Base-by-base conservation (phyloP, 2,888 invertebrate genomes). In the Malacosoma neustria region DNA sequence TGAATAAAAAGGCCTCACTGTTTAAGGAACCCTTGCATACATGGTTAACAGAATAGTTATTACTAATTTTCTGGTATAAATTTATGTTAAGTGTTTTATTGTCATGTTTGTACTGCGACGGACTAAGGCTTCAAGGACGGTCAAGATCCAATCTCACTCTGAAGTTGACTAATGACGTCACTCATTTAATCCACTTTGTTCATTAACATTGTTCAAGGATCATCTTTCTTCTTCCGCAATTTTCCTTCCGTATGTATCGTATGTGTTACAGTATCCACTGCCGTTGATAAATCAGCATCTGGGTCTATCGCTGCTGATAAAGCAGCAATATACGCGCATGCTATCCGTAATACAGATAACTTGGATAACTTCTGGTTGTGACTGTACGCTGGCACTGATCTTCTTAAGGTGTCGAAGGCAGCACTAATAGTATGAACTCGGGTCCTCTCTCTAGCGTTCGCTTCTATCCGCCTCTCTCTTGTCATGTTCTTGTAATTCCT, bases 401-500 rank as follows among this genome's bases (percentile, higher is more conserved):
- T 87, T 32, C 97, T 87, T 6, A 98, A 81, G 1, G 94, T 95
- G 49, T 98, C 97, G 67, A 97, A 98, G 0, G 97, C 97, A 0
- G 97, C 97, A 60, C 96, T 96, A 49, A 98, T 98, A 1, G 97
- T 97, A 71, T 98, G 97, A 0, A 98, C 97, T 36, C 97, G 87
- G 4, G 97, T 96, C 41, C 97, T 81, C 67, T 98, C 97, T 3
- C 97, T 87, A 0, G 97, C 97, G 64, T 98, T 98, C 0, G 97
- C 97, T 68, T 98, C 97, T 61, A 97, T 95, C 47, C 97, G 87
- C 49, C 97, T 84, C 67, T 97, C 97, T 12, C 96, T 87, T 0
- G 95, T 97, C 96, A 97, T 97, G 69, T 96, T 97, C 66, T 97
- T 97, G 76, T 97, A 97, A 69, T 97, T 97, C 46, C 95, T 87